These are phyloP conservation scores for Ophthalmolycus amberensis DNA, from an alignment of 2,113 vertebrate species.

Conservation along the genomic window DNA sequence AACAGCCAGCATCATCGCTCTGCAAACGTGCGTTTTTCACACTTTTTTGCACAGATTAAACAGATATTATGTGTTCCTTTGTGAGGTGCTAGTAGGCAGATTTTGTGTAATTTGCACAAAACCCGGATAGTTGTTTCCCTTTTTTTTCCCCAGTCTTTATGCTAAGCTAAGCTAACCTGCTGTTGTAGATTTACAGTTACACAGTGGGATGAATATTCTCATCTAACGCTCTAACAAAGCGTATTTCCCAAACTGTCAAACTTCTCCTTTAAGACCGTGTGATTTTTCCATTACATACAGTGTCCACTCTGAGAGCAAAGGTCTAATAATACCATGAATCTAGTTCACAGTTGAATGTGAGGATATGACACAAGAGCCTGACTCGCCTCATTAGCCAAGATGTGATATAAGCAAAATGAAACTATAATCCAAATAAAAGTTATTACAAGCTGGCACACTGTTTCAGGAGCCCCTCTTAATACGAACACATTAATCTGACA, in stretches of 20 bases:
- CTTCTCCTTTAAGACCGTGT: background rate
- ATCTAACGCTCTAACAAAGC: background rate
- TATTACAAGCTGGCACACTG: conserved; percentile 4
- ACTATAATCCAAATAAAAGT: background rate
- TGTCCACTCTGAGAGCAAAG: background rate
- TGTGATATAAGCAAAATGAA: background rate
- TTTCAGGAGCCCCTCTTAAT: conserved; percentile 4
- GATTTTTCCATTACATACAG: background rate
- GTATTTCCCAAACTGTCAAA: background rate
- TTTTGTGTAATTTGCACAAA: background rate
- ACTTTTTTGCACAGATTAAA: background rate
- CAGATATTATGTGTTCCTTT: background rate
- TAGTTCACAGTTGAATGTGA: conserved; percentile 7
- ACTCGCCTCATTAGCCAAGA: background rate
- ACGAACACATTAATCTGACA: background rate
- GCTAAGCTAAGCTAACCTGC: background rate
- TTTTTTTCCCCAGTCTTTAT: background rate
- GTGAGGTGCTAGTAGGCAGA: background rate
- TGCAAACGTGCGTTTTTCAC: background rate
- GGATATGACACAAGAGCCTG: conserved; percentile 7
- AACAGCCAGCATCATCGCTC: background rate
- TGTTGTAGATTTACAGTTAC: background rate
- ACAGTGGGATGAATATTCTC: background rate
- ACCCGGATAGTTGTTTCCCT: background rate
- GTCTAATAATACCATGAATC: background rate